Evolutionary conservation across 1,140 invertebrate genomes (phyloP), one percentile per base, ranked within the genome.

Genomic region (Drosophila tropicalis): DNA sequence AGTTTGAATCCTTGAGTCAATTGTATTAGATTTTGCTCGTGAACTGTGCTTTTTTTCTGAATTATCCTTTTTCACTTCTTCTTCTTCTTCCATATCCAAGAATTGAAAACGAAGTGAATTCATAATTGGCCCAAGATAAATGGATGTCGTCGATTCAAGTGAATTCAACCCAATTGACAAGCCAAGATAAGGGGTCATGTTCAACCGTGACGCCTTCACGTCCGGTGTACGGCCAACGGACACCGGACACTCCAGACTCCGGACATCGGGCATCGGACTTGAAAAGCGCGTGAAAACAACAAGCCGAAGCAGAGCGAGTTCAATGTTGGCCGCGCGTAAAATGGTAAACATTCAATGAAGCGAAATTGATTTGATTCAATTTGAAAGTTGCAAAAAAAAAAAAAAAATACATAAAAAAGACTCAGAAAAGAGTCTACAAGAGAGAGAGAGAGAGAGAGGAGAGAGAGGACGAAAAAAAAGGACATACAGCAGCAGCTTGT

Each of bases 351-450:
- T 76, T 72, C 79, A 85, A 85, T 86, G 81, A 86, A 85, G 79
- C 79, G 68, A 75, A 86, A 85, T 85, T 85, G 81, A 85, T 85
- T 85, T 85, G 78, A 85, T 85, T 85, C 70, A 82, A 85, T 86
- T 85, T 75, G 55, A 72, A 86, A 86, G 82, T 78, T 85, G 78
- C 34, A 10, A 65, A n/a, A 22, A 34, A 10, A 65, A n/a, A 22
- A 34, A 36, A 51, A 9, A 7, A 40, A 66, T 17, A 13, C 39
- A 67, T 15, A 36, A 56, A 67, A 41, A 25, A 25, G 44, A 63
- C 47, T 13, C 44, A 25, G 10, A 12, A 32, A 10, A 10, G 55
- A 54, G n/a, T n/a, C n/a, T 13, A 12, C 39, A 17, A n/a, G 19
- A 39, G 5, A 36, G 10, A 40, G n/a, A 6, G 36, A 62, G 62